Evolutionary conservation across 2,888 invertebrate species (phyloP).

Genomic region (Leptopterna dolabrata): DNA sequence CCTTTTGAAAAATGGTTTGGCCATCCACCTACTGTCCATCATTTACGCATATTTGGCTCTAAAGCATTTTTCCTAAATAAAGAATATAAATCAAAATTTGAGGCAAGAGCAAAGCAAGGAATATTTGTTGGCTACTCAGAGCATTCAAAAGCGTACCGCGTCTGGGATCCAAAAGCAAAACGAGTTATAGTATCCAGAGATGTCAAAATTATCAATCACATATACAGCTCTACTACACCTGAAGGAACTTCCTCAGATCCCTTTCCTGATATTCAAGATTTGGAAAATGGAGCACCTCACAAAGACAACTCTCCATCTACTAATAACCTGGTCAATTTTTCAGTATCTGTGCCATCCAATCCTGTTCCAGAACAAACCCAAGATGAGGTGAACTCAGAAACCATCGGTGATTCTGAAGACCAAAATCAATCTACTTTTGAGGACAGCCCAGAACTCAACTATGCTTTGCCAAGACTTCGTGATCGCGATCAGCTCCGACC

Average conservation of each 20-base stretch:
- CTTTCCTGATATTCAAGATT: background rate
- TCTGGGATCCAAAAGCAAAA: background rate
- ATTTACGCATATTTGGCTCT: no score
- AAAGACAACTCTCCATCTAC: background rate
- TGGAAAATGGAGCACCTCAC: no score
- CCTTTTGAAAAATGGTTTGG: conserved; percentile 23
- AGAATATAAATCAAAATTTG: no score
- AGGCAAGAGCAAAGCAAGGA: background rate
- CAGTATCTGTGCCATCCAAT: background rate
- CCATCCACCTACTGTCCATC: background rate
- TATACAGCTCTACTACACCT: background rate
- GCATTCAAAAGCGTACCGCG: background rate
- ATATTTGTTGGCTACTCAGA: conserved; percentile 33
- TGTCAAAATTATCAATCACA: background rate
- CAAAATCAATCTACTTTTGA: background rate
- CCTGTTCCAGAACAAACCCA: background rate
- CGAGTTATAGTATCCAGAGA: background rate
- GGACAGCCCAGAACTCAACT: background rate
- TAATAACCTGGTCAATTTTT: background rate
- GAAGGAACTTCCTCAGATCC: no score
- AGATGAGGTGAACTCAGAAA: background rate
- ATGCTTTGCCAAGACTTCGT: background rate
- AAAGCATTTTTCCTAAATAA: no score
- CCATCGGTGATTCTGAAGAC: background rate
- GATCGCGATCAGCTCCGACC: background rate